phyloP scores from a whole-genome alignment of 1,140 invertebrate genomes.

The Drosophila grimshawi region DNA sequence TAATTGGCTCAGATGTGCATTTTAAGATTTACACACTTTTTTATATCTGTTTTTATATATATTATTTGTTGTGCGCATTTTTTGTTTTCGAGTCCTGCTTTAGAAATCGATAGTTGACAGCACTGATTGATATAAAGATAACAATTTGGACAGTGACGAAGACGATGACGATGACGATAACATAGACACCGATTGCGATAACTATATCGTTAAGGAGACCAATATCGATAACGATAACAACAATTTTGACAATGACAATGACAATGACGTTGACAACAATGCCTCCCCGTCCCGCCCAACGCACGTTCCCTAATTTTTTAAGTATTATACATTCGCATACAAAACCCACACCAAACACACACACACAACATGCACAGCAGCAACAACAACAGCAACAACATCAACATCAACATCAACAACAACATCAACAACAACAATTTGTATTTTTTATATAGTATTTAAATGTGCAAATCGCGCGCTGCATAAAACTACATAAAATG shows the following conservation, averaged over 20 bases:
- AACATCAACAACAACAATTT: conserved; percentile 60
- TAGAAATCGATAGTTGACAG: neutral
- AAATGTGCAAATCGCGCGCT: conserved; percentile 49
- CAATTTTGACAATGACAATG: conserved; percentile 12
- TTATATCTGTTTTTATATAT: neutral
- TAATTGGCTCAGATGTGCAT: neutral
- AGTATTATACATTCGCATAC: conserved; percentile 41
- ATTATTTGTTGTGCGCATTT: neutral
- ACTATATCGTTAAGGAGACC: neutral
- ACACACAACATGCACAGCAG: conserved; percentile 44
- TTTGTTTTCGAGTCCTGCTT: too few species aligned
- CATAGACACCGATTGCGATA: neutral
- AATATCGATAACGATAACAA: neutral
- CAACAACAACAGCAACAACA: conserved; percentile 37
- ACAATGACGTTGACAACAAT: conserved; percentile 7
- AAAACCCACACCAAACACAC: conserved; percentile 22
- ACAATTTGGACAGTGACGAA: neutral
- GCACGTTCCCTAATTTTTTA: conserved; percentile 40
- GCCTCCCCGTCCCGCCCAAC: conserved; percentile 29
- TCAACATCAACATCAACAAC: conserved; percentile 27
- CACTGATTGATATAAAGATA: neutral
- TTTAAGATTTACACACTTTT: neutral
- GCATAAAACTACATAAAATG: conserved; percentile 55
- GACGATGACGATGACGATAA: conserved; percentile 1
- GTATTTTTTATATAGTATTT: conserved; percentile 81